Evolutionary conservation across 2,113 vertebrate species (phyloP).

Genomic region (Corythornis cristatus): DNA sequence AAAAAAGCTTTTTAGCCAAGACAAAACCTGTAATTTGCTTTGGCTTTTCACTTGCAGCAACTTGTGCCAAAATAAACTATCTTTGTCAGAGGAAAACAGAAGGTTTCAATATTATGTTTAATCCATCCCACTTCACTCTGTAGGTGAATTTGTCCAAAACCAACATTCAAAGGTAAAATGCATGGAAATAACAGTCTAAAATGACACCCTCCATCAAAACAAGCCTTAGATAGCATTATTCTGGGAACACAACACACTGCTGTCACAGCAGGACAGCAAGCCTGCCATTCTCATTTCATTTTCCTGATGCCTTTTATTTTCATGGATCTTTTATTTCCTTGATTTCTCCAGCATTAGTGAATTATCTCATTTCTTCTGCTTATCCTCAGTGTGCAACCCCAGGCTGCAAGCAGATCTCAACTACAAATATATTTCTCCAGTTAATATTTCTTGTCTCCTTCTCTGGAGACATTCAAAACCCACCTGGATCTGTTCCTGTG

Average conservation of each 20-base stretch:
- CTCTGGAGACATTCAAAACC: too few species aligned
- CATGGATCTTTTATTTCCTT: neutral
- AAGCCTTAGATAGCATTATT: neutral
- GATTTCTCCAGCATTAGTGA: neutral
- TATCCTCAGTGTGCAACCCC: neutral
- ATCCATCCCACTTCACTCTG: constrained; percentile 7
- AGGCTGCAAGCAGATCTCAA: neutral
- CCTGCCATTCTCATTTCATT: neutral
- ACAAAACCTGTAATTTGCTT: neutral
- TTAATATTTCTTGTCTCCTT: neutral
- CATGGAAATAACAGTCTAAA: constrained; percentile 43
- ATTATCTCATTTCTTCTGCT: neutral
- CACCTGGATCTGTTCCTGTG: too few species aligned
- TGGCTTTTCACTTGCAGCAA: neutral
- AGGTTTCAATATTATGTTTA: constrained; percentile 32
- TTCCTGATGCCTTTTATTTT: neutral
- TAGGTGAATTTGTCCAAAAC: constrained; percentile 60
- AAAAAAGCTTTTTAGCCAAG: neutral
- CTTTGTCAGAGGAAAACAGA: constrained; percentile 51
- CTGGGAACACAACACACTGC: neutral
- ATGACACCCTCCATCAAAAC: constrained; percentile 41
- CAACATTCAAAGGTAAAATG: constrained; percentile 50
- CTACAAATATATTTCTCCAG: neutral
- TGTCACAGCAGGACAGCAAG: neutral
- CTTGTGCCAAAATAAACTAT: constrained; percentile 31